phyloP scores from a whole-genome alignment of 2,797 vertebrate species.

The Sus cebifrons region DNA sequence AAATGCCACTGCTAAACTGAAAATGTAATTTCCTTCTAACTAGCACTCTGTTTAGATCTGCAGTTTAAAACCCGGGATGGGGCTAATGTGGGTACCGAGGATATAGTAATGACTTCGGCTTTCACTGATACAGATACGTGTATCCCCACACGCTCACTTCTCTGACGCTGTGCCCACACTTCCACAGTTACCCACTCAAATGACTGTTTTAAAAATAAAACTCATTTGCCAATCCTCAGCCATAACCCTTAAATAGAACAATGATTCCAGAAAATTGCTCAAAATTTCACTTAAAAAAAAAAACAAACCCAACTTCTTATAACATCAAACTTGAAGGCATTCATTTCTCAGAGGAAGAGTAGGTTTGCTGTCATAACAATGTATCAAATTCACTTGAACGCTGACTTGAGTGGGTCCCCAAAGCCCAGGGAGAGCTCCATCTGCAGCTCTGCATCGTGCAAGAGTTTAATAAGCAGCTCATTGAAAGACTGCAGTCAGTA shows the following conservation, averaged over 20 bases:
- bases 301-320: not conserved
- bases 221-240: conserved; percentile 60
- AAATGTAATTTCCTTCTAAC: conserved; percentile 49
- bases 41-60: conserved; percentile 29
- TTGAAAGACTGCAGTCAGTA: not conserved
- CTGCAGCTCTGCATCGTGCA: not conserved
- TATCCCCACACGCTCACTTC: conserved; percentile 43
- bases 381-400: conserved; percentile 58
- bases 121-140: conserved; percentile 49
- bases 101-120: conserved; percentile 57
- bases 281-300: conserved; percentile 36
- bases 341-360: conserved; percentile 54
- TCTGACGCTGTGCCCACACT: conserved; percentile 54
- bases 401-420: not conserved
- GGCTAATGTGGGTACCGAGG: conserved; percentile 55
- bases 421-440: not conserved
- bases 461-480: not conserved
- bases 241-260: conserved; percentile 62
- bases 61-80: conserved; percentile 21
- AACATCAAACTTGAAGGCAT: conserved; percentile 62
- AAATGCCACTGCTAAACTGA: conserved; percentile 48
- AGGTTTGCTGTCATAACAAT: conserved; percentile 70
- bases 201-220: conserved; percentile 77
- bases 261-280: conserved; percentile 63
- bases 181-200: conserved; percentile 74